Conservation (phyloP, 2,888 invertebrate genomes). For the Epiblema foenella region DNA sequence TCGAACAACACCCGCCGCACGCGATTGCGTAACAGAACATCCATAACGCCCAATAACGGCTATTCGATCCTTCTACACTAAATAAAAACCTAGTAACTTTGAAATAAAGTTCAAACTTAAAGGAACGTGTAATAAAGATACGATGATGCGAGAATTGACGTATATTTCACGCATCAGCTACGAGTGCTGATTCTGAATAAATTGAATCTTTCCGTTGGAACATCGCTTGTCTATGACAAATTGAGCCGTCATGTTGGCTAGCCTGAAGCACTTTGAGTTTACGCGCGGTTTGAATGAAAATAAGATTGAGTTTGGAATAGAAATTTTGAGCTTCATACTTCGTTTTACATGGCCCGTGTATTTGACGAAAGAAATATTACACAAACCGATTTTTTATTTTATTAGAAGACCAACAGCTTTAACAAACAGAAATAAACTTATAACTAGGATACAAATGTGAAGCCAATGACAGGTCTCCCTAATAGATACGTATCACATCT, state of each 20-base stretch:
- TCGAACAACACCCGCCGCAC: conserved; percentile 46
- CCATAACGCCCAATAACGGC: conserved; percentile 4
- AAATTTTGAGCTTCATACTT: conserved; percentile 20
- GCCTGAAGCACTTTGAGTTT: conserved; percentile 22
- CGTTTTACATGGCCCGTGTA: background rate
- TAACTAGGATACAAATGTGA: too few species aligned
- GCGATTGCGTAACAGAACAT: conserved; percentile 57
- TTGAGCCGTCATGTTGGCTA: conserved; percentile 38
- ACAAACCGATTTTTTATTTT: background rate
- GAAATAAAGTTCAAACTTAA: conserved; percentile 1
- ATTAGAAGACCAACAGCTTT: too few species aligned
- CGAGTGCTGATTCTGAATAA: conserved; percentile 50
- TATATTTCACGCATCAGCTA: conserved; percentile 51
- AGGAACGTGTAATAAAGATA: background rate
- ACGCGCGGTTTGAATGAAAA: conserved; percentile 16
- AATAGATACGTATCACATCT: too few species aligned
- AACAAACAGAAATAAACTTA: too few species aligned
- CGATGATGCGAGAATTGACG: conserved; percentile 19
- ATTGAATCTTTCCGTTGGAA: conserved; percentile 42
- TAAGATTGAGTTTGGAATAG: conserved; percentile 13
- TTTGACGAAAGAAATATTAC: background rate
- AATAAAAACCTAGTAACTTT: conserved; percentile 1
- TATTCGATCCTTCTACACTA: background rate
- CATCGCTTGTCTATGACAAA: conserved; percentile 43
- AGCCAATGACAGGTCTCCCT: too few species aligned